Base-by-base conservation (phyloP, 2,113 vertebrate genomes). In the Crotalus viridis region DNA sequence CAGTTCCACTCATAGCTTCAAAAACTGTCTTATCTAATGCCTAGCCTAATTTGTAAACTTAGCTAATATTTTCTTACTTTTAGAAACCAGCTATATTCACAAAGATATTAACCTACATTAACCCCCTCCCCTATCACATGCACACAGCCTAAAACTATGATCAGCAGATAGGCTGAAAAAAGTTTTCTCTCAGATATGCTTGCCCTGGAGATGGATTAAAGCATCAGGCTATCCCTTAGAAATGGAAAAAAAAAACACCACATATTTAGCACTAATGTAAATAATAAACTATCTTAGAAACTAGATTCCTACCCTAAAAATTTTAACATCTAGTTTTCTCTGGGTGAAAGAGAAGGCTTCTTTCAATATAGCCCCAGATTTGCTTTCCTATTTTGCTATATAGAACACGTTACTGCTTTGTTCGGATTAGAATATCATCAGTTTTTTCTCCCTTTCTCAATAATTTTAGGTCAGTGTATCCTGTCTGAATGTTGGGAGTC, bases 1-100 rank as follows among this genome's bases (percentile, higher is more conserved):
- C 48, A 85, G 59, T 51, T 51, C 48, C 48, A 86, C 21, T 85
- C 52, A 15, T 8, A 56, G 52, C 89, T 69, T 51, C 69, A 69
- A 64, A 90, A 51, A 26, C n/a, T 54, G 13, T 13, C 74, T 61
- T 87, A 87, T 48, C 15, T 64, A 93, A 90, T 4, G 43, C 46
- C 33, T 90, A 93, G 74, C n/a, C 81, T 93, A 93, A 87, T 64
- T 43, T 28, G 89, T 59, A 59, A 93, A 90, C 81, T 26, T 86
- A 93, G 10, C 81, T 69, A 87, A 33, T 39, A 12, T 52, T 48
- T 43, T 48, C 13, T 10, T 48, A n/a, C 4, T 55, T 86, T 81
- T 17, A 55, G 51, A 85, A 61, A 61, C 28, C n/a, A 86, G 24
- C 89, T 90, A 61, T 54, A 87, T 15, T 54, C 48, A 93, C 89